These are phyloP conservation scores for Leptinotarsa tumamoca DNA, from an alignment of 2,888 invertebrate species.

Conservation along the genomic window DNA sequence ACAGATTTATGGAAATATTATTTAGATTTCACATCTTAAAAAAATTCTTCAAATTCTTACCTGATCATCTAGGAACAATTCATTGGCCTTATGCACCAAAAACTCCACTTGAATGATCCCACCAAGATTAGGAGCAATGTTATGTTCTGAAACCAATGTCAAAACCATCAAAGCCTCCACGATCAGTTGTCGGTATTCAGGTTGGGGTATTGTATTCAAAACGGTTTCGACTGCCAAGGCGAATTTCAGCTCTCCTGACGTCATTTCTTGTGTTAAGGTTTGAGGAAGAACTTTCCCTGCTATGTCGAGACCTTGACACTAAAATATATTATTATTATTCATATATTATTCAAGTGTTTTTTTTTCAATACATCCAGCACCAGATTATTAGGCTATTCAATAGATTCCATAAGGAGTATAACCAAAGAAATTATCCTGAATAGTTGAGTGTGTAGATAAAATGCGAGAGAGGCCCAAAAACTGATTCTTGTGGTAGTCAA, in stretches of 20 bases:
- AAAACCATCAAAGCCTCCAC: conserved; percentile 98
- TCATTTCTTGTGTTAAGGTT: conserved; percentile 98
- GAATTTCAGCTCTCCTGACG: conserved; percentile 97
- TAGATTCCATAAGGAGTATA: too few relatives aligned
- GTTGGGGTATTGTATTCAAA: conserved; percentile 96
- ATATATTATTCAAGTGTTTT: neutral
- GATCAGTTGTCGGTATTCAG: conserved; percentile 96
- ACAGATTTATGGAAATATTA: neutral
- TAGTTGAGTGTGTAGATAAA: too few relatives aligned
- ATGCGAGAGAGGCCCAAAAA: too few relatives aligned
- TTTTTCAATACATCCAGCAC: too few relatives aligned
- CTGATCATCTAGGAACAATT: conserved; percentile 95
- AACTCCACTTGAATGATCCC: conserved; percentile 89
- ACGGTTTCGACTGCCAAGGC: conserved; percentile 97
- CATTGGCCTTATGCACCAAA: conserved; percentile 93
- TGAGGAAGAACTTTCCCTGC: conserved; percentile 92
- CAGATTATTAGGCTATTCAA: too few relatives aligned
- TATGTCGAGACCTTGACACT: conserved; percentile 94
- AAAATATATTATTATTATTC: conserved; percentile 2
- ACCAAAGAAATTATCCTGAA: too few relatives aligned
- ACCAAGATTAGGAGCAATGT: conserved; percentile 81
- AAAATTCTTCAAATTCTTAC: conserved; percentile 66
- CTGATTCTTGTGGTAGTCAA: too few relatives aligned
- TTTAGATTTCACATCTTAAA: neutral
- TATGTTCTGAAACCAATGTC: conserved; percentile 89